Conservation (phyloP, 1,140 invertebrate species). For the Dinothrombium tinctorium region DNA sequence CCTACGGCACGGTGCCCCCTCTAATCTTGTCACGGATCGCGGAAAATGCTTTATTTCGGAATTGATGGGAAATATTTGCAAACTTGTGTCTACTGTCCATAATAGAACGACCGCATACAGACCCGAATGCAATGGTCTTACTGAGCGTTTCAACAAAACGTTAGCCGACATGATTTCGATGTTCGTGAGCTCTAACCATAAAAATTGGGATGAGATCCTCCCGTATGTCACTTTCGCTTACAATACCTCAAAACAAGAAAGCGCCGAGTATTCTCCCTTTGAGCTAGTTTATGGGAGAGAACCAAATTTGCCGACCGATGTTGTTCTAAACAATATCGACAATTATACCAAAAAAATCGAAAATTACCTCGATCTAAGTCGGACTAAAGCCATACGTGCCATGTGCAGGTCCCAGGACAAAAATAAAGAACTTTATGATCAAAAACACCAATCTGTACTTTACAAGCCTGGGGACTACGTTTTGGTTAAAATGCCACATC, state of each 20-base stretch:
- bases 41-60: conserved; percentile 12
- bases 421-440: conserved; percentile 1
- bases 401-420: background rate
- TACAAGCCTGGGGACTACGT: conserved; percentile 7
- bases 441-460: background rate
- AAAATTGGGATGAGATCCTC: conserved; percentile 24
- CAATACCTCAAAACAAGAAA: conserved; percentile 22
- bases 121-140: conserved; percentile 13
- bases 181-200: too few species aligned
- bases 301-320: conserved; percentile 11
- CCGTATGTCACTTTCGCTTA: conserved; percentile 23
- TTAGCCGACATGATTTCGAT: too few species aligned
- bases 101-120: conserved; percentile 4
- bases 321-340: background rate
- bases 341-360: background rate
- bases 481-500: conserved; percentile 5
- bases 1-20: conserved; percentile 10
- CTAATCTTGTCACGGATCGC: conserved; percentile 12
- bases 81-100: conserved; percentile 7
- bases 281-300: conserved; percentile 24
- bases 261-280: conserved; percentile 21
- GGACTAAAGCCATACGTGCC: background rate
- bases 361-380: background rate
- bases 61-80: conserved; percentile 1
- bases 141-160: conserved; percentile 13